phyloP scores from a whole-genome alignment of 1,140 invertebrate species.

The Bombus haemorrhoidalis region DNA sequence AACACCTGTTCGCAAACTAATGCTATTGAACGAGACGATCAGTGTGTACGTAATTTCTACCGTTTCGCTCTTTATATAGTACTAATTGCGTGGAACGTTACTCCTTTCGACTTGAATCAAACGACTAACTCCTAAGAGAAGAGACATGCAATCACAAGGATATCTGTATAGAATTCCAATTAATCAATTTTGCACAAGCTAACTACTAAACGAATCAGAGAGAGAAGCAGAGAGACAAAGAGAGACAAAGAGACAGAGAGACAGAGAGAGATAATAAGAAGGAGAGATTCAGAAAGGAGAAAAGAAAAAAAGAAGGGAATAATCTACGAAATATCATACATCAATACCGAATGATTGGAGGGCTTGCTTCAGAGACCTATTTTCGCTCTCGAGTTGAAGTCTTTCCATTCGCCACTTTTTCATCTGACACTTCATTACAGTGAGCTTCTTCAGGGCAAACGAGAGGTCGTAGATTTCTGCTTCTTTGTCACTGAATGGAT shows the following conservation, averaged over 20 bases:
- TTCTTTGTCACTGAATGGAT: conserved; percentile 72
- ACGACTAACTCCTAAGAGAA: not conserved
- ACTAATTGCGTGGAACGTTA: not conserved
- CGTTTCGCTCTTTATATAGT: not conserved
- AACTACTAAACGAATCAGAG: not conserved
- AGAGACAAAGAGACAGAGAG: too few species aligned
- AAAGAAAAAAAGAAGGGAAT: not conserved
- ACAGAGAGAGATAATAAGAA: too few species aligned
- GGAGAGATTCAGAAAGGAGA: not conserved
- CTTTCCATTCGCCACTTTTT: conserved; percentile 76
- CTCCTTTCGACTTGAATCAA: not conserved
- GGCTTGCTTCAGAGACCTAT: conserved; percentile 71
- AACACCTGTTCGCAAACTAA: not conserved
- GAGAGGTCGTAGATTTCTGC: conserved; percentile 72
- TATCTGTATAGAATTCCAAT: conserved; percentile 26
- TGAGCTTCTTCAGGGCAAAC: conserved; percentile 75
- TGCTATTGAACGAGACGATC: not conserved
- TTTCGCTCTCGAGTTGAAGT: conserved; percentile 74
- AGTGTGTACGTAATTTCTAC: not conserved
- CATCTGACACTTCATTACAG: conserved; percentile 78
- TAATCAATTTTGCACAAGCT: conserved; percentile 19
- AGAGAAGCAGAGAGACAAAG: too few species aligned
- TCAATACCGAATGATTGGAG: conserved; percentile 73
- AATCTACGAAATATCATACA: conserved; percentile 33
- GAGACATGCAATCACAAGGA: not conserved